These are phyloP conservation scores for Ormyrus pomaceus DNA, from an alignment of 2,888 invertebrate genomes.

Conservation along the genomic window DNA sequence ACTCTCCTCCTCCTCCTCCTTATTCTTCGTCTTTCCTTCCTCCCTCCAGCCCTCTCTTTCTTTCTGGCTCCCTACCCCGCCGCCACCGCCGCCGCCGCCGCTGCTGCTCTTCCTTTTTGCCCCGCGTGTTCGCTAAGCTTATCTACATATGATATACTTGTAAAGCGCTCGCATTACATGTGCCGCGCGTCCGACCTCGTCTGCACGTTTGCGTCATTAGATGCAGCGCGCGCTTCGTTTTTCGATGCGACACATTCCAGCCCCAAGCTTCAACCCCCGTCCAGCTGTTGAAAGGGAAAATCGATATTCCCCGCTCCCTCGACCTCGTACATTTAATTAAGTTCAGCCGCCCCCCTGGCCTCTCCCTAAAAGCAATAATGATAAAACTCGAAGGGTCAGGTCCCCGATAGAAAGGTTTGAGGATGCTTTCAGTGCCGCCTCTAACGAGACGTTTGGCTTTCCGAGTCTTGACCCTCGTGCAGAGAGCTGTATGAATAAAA, in stretches of 20 bases:
- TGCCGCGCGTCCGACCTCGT: slow-evolving; percentile 27
- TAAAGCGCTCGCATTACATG: slow-evolving; percentile 52
- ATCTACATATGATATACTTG: slow-evolving; percentile 58
- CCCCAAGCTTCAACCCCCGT: no score
- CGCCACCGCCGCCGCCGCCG: no score
- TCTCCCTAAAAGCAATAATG: not conserved
- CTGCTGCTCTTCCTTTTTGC: slow-evolving; percentile 45
- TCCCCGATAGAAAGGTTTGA: not conserved
- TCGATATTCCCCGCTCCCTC: not conserved
- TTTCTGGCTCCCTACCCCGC: not conserved
- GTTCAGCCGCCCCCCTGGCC: not conserved
- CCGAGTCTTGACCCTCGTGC: no score
- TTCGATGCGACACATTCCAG: no score
- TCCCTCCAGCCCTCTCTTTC: slow-evolving; percentile 3
- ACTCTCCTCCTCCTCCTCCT: slow-evolving; percentile 46
- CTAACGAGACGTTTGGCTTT: no score
- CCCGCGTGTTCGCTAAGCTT: slow-evolving; percentile 41
- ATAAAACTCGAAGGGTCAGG: not conserved
- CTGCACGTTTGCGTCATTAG: slow-evolving; percentile 5
- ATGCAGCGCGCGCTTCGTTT: no score
- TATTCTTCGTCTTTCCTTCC: slow-evolving; percentile 21
- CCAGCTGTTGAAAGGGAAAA: not conserved
- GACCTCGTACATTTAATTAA: slow-evolving; percentile 3
- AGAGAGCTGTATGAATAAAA: no score
- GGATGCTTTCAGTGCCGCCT: not conserved